Conservation (phyloP, 2,113 vertebrate species). For the Synchiropus splendidus region DNA sequence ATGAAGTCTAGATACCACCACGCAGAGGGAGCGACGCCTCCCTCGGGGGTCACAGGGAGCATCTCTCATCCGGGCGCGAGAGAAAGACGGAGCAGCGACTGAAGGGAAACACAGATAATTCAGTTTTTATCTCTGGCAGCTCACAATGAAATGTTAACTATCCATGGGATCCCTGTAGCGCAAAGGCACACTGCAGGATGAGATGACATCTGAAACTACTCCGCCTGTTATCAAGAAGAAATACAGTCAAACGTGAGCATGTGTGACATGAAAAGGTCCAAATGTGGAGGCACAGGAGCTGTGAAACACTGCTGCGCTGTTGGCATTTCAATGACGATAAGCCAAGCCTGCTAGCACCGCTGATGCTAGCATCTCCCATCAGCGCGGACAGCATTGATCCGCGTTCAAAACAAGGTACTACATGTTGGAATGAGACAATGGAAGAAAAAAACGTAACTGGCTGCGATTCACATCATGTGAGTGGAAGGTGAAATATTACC, state of each 20-base stretch:
- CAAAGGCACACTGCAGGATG: constrained; percentile 33
- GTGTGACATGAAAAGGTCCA: constrained; percentile 34
- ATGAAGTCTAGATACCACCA: constrained; percentile 64
- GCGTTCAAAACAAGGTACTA: no score
- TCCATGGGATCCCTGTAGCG: constrained; percentile 35
- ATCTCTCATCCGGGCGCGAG: constrained; percentile 44
- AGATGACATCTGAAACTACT: constrained; percentile 37
- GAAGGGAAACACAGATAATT: constrained; percentile 53
- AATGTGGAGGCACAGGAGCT: constrained; percentile 8
- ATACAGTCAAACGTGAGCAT: background rate
- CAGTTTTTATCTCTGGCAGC: constrained; percentile 43
- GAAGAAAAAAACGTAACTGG: no score
- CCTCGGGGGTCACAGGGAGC: constrained; percentile 41
- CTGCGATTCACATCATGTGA: no score
- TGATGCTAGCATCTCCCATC: no score
- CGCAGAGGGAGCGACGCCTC: constrained; percentile 50
- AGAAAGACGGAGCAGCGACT: constrained; percentile 45
- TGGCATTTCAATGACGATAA: no score
- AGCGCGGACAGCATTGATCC: no score
- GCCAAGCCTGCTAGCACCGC: no score
- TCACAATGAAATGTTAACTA: constrained; percentile 51
- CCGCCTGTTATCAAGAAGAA: constrained; percentile 18
- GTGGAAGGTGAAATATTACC: no score
- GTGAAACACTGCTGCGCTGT: no score
- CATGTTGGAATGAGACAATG: no score